Base-by-base conservation (phyloP, 2,113 vertebrate genomes). In the Cyprinodon variegatus region DNA sequence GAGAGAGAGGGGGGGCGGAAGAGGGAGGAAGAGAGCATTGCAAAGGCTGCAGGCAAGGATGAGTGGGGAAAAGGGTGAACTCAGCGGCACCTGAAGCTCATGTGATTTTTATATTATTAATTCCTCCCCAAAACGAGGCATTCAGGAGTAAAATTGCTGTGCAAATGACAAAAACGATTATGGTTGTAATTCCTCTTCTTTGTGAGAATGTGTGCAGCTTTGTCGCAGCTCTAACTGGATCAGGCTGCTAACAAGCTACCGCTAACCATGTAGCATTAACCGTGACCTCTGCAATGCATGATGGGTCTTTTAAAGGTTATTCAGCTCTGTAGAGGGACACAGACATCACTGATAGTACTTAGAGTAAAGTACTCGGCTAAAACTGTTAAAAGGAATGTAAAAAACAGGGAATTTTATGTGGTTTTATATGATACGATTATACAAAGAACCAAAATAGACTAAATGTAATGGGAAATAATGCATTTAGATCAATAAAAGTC, bases 41-140 rank as follows among this genome's bases (percentile, higher is more conserved):
- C 70, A 72, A n/a, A 59, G 63, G 91, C 90, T 90, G 74, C 85
- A 86, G 87, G 90, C 87, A 63, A 74, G 87, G 85, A 90, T 91
- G 88, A 91, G 88, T 77, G 76, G 82, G 50, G 72, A 77, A 86
- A 86, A 41, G 81, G 95, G 95, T 94, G 94, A 96, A 95, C 94
- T 95, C 95, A 93, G 88, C 93, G 89, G 93, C 90, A 93, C 95
- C 96, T 97, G 90, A 96, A 98, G 96, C 95, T 37, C 95, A 95
- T 94, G 93, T 93, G 87, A 90, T 95, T 77, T 77, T 95, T 95
- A 75, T 95, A 50, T 72, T 96, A 96, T 96, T 97, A 96, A 97
- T 96, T 97, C 94, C 95, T 95, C 95, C 95, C 96, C 96, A 96
- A 97, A 98, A 98, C 95, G 84, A 93, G 74, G 92, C 92, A 94